Evolutionary conservation across 2,888 invertebrate species (phyloP).

Genomic region (Nowickia ferox): DNA sequence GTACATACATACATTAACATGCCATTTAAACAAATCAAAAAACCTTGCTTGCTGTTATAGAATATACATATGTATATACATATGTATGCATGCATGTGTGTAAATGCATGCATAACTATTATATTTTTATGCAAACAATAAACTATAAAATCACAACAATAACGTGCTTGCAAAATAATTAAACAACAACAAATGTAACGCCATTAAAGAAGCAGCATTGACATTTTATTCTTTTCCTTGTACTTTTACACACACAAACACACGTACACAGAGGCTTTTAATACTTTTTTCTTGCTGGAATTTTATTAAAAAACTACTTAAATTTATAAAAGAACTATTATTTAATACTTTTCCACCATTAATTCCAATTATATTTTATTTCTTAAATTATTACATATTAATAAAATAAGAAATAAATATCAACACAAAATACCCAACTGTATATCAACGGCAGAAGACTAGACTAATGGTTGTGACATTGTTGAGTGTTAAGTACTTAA

Average conservation of each 20-base stretch:
- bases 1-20: background rate
- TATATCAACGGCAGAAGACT: background rate
- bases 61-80: background rate
- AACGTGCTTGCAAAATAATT: constrained; percentile 11
- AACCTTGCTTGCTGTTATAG: constrained; percentile 7
- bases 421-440: constrained; percentile 2
- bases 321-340: background rate
- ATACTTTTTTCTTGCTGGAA: background rate
- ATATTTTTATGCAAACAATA: constrained; percentile 23
- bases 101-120: background rate
- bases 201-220: constrained; percentile 29
- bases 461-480: constrained; percentile 10
- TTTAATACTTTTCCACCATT: background rate
- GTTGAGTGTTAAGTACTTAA: background rate
- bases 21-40: constrained; percentile 29
- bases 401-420: constrained; percentile 3
- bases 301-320: background rate
- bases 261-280: background rate
- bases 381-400: background rate
- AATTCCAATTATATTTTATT: background rate
- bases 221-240: constrained; percentile 39
- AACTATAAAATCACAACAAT: constrained; percentile 25
- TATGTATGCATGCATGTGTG: too few species aligned
- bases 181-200: constrained; percentile 31
- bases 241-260: background rate